These are phyloP conservation scores for Pheosia tremula DNA, from an alignment of 2,888 invertebrate species.

Conservation along the genomic window DNA sequence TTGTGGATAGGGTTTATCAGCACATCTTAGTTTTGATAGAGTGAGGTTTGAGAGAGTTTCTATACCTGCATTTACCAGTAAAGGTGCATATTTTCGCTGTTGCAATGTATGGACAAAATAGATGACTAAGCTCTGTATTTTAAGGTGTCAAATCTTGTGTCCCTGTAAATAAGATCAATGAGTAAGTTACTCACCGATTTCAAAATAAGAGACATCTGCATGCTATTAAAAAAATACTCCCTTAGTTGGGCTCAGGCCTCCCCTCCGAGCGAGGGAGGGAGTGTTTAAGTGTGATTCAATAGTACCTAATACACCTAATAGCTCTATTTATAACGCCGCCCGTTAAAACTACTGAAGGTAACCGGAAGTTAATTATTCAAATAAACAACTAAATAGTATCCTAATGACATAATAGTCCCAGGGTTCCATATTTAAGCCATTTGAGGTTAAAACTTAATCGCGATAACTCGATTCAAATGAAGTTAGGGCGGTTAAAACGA, in stretches of 20 bases:
- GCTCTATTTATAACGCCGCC: not conserved
- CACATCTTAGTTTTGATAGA: too few relatives aligned
- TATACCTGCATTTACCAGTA: too few relatives aligned
- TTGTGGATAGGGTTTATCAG: too few relatives aligned
- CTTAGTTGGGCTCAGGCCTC: not conserved
- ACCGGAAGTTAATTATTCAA: not conserved
- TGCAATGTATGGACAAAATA: too few relatives aligned
- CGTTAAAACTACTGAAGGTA: not conserved
- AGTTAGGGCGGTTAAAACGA: not conserved
- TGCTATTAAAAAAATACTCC: too few relatives aligned
- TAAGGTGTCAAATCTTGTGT: too few relatives aligned
- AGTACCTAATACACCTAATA: not conserved
- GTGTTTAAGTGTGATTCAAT: not conserved
- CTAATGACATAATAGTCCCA: not conserved
- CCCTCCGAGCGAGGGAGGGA: not conserved
- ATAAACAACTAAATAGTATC: not conserved
- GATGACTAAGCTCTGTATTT: too few relatives aligned
- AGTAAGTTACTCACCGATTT: too few relatives aligned
- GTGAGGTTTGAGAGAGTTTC: too few relatives aligned
- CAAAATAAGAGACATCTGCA: too few relatives aligned
- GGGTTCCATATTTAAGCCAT: not conserved
- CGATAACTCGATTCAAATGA: not conserved
- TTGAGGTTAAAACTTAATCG: constrained; percentile 8
- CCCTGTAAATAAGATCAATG: too few relatives aligned
- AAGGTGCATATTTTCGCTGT: too few relatives aligned